These are phyloP conservation scores for Conopomorpha cramerella DNA, from an alignment of 1,140 invertebrate species.

Conservation along the genomic window DNA sequence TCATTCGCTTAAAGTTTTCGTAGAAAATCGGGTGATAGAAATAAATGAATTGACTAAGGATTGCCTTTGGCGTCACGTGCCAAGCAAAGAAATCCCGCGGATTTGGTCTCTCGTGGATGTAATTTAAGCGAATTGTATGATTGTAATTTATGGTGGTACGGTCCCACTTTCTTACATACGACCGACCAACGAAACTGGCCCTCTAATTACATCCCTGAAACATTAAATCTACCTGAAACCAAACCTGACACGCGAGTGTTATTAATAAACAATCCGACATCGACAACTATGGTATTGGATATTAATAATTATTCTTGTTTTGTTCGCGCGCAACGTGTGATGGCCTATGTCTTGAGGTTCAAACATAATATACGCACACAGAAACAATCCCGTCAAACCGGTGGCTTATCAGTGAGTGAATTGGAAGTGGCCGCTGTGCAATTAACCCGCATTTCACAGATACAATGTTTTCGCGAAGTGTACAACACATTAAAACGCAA, in stretches of 20 bases:
- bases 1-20: neutral
- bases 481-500: neutral
- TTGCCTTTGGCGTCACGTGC: neutral
- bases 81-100: constrained; percentile 1
- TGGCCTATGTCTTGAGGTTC: constrained; percentile 1
- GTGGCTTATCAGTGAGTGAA: constrained; percentile 1
- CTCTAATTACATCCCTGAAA: neutral
- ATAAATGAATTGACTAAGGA: constrained; percentile 3
- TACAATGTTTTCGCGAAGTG: neutral
- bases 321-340: neutral
- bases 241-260: neutral
- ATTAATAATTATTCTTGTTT: constrained; percentile 2
- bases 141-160: neutral
- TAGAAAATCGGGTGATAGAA: constrained; percentile 5
- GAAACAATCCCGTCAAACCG: neutral
- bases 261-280: neutral
- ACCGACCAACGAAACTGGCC: neutral
- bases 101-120: constrained; percentile 1
- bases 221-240: neutral
- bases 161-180: constrained; percentile 1
- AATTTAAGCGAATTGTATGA: neutral
- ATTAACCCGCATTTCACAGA: neutral
- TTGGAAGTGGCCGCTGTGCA: neutral
- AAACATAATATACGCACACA: neutral
- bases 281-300: neutral